Conservation (phyloP, 2,113 vertebrate genomes). For the rat (Rattus norvegicus) region DNA sequence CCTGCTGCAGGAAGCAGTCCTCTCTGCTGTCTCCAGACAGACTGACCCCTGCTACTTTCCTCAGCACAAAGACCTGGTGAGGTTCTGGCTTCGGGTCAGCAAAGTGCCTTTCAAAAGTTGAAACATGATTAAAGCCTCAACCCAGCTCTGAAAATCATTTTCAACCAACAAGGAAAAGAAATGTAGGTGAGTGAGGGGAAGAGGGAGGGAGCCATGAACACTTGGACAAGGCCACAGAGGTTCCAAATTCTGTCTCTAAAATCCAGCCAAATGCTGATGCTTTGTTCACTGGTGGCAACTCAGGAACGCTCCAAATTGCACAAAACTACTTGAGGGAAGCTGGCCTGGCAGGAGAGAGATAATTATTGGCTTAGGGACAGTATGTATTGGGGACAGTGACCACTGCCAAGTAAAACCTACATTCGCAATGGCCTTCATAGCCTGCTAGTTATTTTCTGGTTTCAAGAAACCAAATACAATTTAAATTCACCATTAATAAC, state of each 20-base stretch:
- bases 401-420: background rate
- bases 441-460: slow-evolving; percentile 50
- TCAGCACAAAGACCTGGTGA: background rate
- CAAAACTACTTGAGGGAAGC: background rate
- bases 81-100: background rate
- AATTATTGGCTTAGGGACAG: background rate
- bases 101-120: background rate
- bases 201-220: background rate
- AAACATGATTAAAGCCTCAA: background rate
- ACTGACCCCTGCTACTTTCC: background rate
- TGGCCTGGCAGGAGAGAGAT: background rate
- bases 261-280: background rate
- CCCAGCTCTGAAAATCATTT: background rate
- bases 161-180: background rate
- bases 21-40: background rate
- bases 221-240: background rate
- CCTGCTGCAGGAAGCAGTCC: too few relatives aligned
- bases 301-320: background rate
- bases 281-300: slow-evolving; percentile 2
- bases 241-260: background rate
- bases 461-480: slow-evolving; percentile 72
- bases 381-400: background rate
- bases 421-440: background rate
- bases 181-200: too few relatives aligned
- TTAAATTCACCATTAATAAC: slow-evolving; percentile 69